Evolutionary conservation across 2,113 vertebrate genomes (phyloP).

Genomic region (Addax nasomaculatus): DNA sequence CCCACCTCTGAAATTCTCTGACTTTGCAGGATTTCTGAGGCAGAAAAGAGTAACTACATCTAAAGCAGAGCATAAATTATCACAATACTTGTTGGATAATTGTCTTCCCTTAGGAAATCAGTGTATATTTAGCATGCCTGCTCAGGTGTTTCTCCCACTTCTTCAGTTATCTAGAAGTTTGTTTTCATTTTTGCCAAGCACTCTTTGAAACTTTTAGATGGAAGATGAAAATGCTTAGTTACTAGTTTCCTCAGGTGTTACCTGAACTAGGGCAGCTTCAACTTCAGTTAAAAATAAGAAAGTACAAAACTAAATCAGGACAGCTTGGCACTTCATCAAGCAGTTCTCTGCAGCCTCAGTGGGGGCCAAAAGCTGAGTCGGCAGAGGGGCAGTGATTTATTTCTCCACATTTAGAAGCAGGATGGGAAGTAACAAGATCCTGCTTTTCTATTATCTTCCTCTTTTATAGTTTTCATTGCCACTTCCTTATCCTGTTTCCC

Average conservation of each 20-base stretch:
- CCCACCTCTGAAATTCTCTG: background rate
- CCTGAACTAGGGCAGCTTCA: background rate
- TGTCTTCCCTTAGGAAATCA: background rate
- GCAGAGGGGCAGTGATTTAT: background rate
- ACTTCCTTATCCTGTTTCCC: background rate
- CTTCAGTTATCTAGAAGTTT: background rate
- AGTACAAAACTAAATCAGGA: background rate
- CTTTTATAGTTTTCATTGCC: background rate
- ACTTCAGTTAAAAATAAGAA: background rate
- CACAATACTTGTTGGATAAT: background rate
- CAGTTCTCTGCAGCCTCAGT: background rate
- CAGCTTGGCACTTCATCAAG: background rate
- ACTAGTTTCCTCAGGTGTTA: background rate
- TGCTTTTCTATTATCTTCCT: background rate
- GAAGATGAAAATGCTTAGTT: background rate
- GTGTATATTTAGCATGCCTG: background rate
- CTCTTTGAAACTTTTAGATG: background rate
- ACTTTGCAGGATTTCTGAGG: background rate
- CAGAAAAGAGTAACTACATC: background rate
- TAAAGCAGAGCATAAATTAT: background rate
- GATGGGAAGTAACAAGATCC: background rate
- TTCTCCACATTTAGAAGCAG: background rate
- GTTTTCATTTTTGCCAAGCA: background rate
- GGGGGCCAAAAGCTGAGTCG: background rate
- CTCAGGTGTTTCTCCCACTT: background rate